Conservation (phyloP, 2,888 invertebrate genomes). For the Cheilosia urbana region DNA sequence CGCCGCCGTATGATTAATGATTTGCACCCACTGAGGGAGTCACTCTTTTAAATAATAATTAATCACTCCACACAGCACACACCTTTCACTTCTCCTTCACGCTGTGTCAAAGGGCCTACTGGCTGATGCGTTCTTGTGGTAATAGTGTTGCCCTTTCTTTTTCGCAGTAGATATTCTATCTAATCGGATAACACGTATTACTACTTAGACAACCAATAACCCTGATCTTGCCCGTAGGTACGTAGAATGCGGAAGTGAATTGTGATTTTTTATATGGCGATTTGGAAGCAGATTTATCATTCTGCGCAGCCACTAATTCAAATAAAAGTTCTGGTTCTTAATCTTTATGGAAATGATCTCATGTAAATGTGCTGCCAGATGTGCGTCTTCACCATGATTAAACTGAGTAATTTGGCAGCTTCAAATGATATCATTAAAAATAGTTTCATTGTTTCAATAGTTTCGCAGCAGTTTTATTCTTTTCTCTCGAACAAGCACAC, state of each 20-base stretch:
- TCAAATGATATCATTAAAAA: slow-evolving; percentile 57
- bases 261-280: slow-evolving; percentile 34
- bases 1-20: slow-evolving; percentile 64
- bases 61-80: slow-evolving; percentile 50
- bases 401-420: slow-evolving; percentile 44
- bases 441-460: slow-evolving; percentile 17
- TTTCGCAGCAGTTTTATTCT: not conserved
- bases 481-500: slow-evolving; percentile 23
- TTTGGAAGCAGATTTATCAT: slow-evolving; percentile 16
- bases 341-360: slow-evolving; percentile 54
- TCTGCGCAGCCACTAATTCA: slow-evolving; percentile 25
- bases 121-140: slow-evolving; percentile 29
- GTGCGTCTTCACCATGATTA: slow-evolving; percentile 39
- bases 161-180: slow-evolving; percentile 29
- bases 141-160: slow-evolving; percentile 33
- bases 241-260: slow-evolving; percentile 64
- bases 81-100: slow-evolving; percentile 39
- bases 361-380: slow-evolving; percentile 65
- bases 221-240: slow-evolving; percentile 27
- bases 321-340: slow-evolving; percentile 37
- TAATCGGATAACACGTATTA: slow-evolving; percentile 34
- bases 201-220: slow-evolving; percentile 55
- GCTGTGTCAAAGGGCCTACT: slow-evolving; percentile 8
- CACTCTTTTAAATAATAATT: slow-evolving; percentile 46
- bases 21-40: slow-evolving; percentile 48